Percentiles rank a stretch among this genome's conserved stretches.
These are phyloP conservation scores for Vollenhovia emeryi DNA, from an alignment of 1,140 invertebrate genomes.

Conservation along the genomic window DNA sequence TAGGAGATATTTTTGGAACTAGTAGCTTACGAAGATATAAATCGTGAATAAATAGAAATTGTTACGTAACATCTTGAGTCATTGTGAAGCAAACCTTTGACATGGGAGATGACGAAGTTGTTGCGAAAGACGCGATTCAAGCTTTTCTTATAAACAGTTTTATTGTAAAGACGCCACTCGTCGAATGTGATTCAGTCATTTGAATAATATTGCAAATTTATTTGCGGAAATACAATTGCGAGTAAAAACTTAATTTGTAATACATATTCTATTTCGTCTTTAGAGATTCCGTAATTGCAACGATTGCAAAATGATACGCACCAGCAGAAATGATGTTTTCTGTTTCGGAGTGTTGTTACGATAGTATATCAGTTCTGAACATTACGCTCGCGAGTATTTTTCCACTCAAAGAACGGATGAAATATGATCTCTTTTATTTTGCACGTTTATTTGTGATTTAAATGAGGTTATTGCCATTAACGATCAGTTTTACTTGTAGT, in stretches of 20 bases:
- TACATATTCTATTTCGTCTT: neutral
- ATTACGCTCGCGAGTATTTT: neutral
- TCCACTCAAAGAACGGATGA: neutral
- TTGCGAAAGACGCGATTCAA: neutral
- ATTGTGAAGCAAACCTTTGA: too few species aligned
- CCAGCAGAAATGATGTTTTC: neutral
- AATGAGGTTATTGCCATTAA: conserved; percentile 17
- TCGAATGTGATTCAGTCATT: neutral
- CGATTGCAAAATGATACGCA: neutral
- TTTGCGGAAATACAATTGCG: neutral
- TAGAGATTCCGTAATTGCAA: neutral
- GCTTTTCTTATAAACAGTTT: neutral
- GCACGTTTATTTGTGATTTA: conserved; percentile 4
- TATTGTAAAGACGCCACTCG: neutral
- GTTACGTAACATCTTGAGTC: neutral
- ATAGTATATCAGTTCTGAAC: conserved; percentile 2
- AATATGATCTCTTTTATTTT: conserved; percentile 18
- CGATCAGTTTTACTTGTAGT: neutral
- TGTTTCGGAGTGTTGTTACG: neutral
- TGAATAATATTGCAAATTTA: neutral
- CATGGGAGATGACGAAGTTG: too few species aligned
- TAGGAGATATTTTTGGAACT: neutral
- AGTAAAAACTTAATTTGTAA: neutral
- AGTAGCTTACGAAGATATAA: neutral
- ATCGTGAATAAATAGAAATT: neutral